Evolutionary conservation across 1,140 invertebrate genomes (phyloP), one percentile per base, ranked within the genome.

Genomic region (Conopomorpha cramerella): DNA sequence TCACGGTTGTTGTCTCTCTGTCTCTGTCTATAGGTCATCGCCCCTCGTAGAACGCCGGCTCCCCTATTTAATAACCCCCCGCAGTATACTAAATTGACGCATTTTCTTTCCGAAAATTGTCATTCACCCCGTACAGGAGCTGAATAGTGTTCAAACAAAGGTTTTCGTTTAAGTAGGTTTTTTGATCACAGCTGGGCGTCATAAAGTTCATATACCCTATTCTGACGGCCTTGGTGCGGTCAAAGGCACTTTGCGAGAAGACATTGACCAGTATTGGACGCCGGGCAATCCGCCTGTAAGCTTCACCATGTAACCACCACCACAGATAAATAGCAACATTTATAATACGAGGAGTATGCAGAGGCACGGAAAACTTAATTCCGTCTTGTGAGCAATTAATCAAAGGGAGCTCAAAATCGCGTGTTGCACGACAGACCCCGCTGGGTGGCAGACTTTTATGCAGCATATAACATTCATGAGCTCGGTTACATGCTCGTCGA

Each of bases 1-100:
- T 74, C 70, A 70, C 45, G 41, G 59, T 70, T 74, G 67, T 74
- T 74, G 67, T 74, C 58, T 55, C 42, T 74, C 67, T 37, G 45
- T 74, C 70, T 70, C 65, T 43, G 56, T 72, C 67, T 66, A 35
- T 52, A 41, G 70, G 65, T 72, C 70, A 70, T 68, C 64, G 70
- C 50, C 67, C n/a, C 70, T 55, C 48, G 54, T 51, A 61, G 50
- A 51, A 59, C 59, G 48, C 51, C 41, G 54, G 54, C 64, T 56
- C 64, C 3, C 29, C 29, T 15, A 30, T 30, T 13, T 15, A 12
- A 3, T 30, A 14, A 30, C 29, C 2, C 4, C 10, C 12, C n/a
- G 15, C n/a, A 12, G 12, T 12, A 12, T 30, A 13, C 29, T 15
- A 30, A 3, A n/a, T 3, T n/a, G 10, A 8, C 26, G 2, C 8